These are phyloP conservation scores for Diadromus collaris DNA, from an alignment of 2,888 invertebrate genomes.

Conservation along the genomic window DNA sequence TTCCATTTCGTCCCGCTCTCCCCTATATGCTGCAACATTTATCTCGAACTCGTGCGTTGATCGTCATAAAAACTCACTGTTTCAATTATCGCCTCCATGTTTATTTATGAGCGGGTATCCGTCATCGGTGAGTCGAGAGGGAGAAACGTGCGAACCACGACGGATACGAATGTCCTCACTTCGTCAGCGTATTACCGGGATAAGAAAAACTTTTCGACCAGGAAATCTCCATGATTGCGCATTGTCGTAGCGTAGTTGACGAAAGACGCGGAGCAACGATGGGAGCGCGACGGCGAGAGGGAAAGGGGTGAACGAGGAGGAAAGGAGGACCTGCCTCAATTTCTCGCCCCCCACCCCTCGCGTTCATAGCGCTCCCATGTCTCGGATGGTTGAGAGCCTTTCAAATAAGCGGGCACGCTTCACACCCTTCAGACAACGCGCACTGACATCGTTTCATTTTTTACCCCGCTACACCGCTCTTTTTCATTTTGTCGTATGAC, in stretches of 20 bases:
- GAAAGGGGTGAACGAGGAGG: conserved; percentile 32
- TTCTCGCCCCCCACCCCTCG: conserved; percentile 4
- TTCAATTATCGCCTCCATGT: conserved; percentile 24
- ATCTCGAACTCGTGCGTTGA: neutral
- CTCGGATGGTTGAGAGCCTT: conserved; percentile 65
- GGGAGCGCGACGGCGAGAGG: conserved; percentile 29
- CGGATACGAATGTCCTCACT: neutral
- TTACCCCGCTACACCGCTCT: conserved; percentile 20
- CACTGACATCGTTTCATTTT: conserved; percentile 34
- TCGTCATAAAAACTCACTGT: conserved; percentile 29
- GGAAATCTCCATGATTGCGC: conserved; percentile 71
- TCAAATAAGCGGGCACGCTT: conserved; percentile 71
- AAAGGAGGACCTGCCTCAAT: conserved; percentile 15
- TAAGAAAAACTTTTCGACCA: conserved; percentile 57
- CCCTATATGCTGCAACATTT: neutral
- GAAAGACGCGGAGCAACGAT: conserved; percentile 33
- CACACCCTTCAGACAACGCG: conserved; percentile 50
- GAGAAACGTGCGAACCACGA: conserved; percentile 25
- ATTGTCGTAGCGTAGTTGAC: conserved; percentile 66
- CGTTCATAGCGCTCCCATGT: conserved; percentile 49
- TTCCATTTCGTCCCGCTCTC: too few relatives aligned
- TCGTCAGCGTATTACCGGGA: conserved; percentile 49
- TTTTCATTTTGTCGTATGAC: conserved; percentile 6
- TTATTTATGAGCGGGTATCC: conserved; percentile 55
- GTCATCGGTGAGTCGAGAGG: conserved; percentile 43